Percentiles rank a stretch among this genome's conserved stretches.
These are phyloP conservation scores for Catamblyrhynchus diadema DNA, from an alignment of 2,797 vertebrate species.

Conservation along the genomic window DNA sequence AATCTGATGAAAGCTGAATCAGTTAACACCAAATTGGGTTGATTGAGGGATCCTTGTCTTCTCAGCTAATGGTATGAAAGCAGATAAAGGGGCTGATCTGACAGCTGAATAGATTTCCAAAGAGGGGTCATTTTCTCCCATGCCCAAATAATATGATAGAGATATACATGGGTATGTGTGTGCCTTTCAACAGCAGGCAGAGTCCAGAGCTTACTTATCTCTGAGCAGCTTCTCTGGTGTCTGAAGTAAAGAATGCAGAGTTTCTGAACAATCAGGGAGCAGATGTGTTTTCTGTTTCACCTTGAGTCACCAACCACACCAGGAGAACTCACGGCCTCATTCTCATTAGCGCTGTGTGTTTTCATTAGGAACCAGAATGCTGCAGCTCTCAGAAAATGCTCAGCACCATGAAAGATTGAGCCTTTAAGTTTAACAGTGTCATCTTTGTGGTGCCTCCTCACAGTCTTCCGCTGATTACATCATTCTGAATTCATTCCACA, in stretches of 20 bases:
- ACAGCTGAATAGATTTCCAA: constrained; percentile 58
- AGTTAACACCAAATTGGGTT: constrained; percentile 57
- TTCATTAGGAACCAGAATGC: background rate
- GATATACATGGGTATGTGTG: constrained; percentile 30
- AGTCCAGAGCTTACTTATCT: constrained; percentile 43
- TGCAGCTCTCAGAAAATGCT: background rate
- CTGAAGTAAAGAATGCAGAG: constrained; percentile 35
- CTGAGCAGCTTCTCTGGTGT: constrained; percentile 9
- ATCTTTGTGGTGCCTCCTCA: background rate
- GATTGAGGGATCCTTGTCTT: constrained; percentile 62
- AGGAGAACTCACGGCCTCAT: background rate
- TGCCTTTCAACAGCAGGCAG: constrained; percentile 51
- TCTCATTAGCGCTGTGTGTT: background rate
- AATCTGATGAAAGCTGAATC: constrained; percentile 55
- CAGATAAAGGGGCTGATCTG: constrained; percentile 57
- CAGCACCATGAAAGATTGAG: background rate
- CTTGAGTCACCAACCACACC: background rate
- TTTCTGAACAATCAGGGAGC: constrained; percentile 6
- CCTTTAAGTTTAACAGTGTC: background rate
- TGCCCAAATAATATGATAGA: constrained; percentile 55
- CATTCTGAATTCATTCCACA: background rate
- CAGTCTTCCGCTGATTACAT: background rate
- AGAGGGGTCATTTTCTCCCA: constrained; percentile 56
- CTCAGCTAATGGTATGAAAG: constrained; percentile 48
- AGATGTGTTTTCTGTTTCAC: background rate